Conservation (phyloP, 2,113 vertebrate genomes). For the Chionis minor region DNA sequence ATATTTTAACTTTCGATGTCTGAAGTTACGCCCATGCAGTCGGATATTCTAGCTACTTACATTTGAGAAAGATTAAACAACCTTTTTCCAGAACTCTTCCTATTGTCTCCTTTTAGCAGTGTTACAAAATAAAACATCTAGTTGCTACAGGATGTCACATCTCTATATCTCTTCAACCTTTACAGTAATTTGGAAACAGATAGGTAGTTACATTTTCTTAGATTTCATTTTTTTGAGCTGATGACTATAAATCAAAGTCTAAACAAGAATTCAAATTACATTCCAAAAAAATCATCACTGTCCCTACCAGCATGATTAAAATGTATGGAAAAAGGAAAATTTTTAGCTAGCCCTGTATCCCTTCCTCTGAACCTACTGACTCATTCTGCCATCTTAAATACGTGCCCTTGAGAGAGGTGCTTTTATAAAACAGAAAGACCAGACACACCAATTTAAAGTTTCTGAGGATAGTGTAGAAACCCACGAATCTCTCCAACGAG, state of each 20-base stretch:
- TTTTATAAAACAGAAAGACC: not conserved
- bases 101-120: not conserved
- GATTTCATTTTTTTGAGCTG: not conserved
- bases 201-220: not conserved
- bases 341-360: not conserved
- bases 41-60: not conserved
- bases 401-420: rapidly evolving
- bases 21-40: not conserved
- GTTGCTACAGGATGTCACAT: not conserved
- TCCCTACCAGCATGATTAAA: not conserved
- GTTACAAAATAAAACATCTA: not conserved
- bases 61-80: not conserved
- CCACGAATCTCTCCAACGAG: too few relatives aligned
- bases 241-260: not conserved
- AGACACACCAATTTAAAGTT: not conserved
- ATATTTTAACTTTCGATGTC: not conserved
- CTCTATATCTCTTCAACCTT: not conserved
- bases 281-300: not conserved
- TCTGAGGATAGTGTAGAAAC: not conserved
- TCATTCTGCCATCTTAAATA: not conserved
- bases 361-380: not conserved
- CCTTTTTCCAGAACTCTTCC: not conserved
- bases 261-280: not conserved
- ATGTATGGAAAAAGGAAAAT: not conserved
- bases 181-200: not conserved